Evolutionary conservation across 1,140 invertebrate genomes (phyloP).

Genomic region (Cydia fagiglandana): DNA sequence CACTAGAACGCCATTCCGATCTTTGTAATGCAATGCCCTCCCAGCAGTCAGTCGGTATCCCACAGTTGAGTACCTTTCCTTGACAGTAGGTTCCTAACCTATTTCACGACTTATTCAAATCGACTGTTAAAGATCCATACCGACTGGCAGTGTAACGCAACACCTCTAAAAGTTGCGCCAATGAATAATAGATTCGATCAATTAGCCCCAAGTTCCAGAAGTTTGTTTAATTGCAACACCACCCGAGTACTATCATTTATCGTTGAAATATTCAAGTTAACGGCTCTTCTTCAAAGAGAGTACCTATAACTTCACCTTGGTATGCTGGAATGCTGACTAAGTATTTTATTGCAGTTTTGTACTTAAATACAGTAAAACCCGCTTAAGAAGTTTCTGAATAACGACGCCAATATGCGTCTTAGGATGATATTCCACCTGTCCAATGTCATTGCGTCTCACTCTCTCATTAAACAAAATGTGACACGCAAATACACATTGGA

Average conservation of each 20-base stretch:
- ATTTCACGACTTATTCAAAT: too few species aligned
- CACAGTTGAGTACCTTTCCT: too few species aligned
- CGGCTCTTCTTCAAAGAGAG: not conserved
- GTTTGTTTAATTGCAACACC: slow-evolving; percentile 8
- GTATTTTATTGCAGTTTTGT: not conserved
- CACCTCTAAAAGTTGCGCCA: not conserved
- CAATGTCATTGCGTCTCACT: too few species aligned
- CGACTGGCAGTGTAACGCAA: not conserved
- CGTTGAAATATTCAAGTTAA: slow-evolving; percentile 14
- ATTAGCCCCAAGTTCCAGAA: slow-evolving; percentile 4
- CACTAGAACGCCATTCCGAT: too few species aligned
- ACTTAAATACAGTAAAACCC: not conserved
- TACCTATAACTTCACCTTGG: not conserved
- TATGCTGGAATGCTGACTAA: not conserved
- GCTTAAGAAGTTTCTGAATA: too few species aligned
- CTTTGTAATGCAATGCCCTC: too few species aligned
- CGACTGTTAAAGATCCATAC: not conserved
- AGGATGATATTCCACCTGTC: too few species aligned
- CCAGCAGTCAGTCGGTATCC: too few species aligned
- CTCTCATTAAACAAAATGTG: too few species aligned
- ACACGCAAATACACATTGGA: too few species aligned
- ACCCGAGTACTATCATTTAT: slow-evolving; percentile 7
- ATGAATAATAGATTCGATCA: slow-evolving; percentile 18
- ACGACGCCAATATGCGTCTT: too few species aligned
- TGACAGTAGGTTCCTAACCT: too few species aligned